Base-by-base conservation (phyloP, 2,888 invertebrate genomes). In the Sycophila texana region DNA sequence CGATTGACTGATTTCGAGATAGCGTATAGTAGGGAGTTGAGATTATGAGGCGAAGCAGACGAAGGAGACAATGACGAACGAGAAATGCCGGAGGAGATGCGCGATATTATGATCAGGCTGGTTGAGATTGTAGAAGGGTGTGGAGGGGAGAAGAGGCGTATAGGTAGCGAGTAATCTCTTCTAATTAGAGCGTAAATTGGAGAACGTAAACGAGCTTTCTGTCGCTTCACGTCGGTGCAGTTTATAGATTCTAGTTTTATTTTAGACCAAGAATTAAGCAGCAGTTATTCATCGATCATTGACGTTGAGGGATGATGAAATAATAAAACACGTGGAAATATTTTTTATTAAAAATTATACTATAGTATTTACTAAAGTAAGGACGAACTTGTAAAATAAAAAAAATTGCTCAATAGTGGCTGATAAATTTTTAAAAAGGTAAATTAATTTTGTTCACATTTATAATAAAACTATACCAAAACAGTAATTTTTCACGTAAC, bases 171-270 rank as follows among this genome's bases (percentile, higher is more conserved):
- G 55, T 55, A 68, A 68, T 68, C 55, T 55, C 30, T 58, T 71
- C 71, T 71, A 71, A 71, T 71, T 72, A 51, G 61, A 51, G 53
- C 61, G 39, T 72, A 55, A 72, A n/a, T 72, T 30, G 47, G 14
- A 39, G 2, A 26, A 12, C 7, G 61, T 26, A 18, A 61, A 22
- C 51, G 39, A n/a, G 39, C 47, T 61, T 65, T 20, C 16, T 51
- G 7, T 51, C 22, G 12, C 3, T 66, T 51, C 16, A 22, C 20
- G 22, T 22, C n/a, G 16, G 16, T 65, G 10, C 2, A 5, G 55
- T 53, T 30, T 2, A 26, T 14, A 2, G 7, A 53, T 67, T 26
- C 18, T 51, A 67, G 12, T 51, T 20, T 51, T 16, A 55, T 30
- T 30, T 26, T 10, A 10, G 7, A 1, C 10, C 1, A 10, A 39